Conservation (phyloP, 1,140 invertebrate genomes). For the Trachymyrmex cornetzi region DNA sequence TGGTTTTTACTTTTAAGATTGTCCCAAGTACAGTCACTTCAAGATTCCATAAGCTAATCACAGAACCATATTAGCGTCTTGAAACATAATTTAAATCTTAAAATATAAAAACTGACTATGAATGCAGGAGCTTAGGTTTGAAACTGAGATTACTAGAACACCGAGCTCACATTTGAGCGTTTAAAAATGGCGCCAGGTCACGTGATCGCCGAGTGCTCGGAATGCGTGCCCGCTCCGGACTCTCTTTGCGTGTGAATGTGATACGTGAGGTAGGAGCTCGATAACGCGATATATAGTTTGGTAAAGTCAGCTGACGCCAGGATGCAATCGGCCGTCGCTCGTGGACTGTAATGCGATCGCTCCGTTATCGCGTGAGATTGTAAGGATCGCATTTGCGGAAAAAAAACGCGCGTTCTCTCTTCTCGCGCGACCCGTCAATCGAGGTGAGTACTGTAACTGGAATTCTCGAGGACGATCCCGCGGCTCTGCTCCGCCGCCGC, state of each 20-base stretch:
- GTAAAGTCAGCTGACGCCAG: conserved; percentile 71
- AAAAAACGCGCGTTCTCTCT: conserved; percentile 28
- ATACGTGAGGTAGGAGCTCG: conserved; percentile 48
- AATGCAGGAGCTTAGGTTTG: too few species aligned
- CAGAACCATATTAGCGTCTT: too few species aligned
- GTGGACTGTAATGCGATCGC: conserved; percentile 56
- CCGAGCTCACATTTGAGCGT: background rate
- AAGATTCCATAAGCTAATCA: too few species aligned
- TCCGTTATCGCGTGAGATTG: conserved; percentile 32
- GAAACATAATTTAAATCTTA: too few species aligned
- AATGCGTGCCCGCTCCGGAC: conserved; percentile 34
- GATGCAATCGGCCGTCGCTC: conserved; percentile 65
- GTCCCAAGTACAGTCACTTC: too few species aligned
- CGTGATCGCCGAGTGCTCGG: conserved; percentile 19
- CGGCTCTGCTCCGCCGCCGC: background rate
- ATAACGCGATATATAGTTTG: conserved; percentile 57
- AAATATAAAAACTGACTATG: too few species aligned
- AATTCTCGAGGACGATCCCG: conserved; percentile 17
- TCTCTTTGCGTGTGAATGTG: conserved; percentile 5
- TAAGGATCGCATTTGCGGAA: conserved; percentile 17
- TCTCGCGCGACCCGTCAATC: conserved; percentile 6
- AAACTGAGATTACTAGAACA: too few species aligned
- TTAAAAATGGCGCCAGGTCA: conserved; percentile 29
- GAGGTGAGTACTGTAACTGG: conserved; percentile 26
- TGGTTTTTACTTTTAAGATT: too few species aligned